Evolutionary conservation across 2,888 invertebrate species (phyloP).

Genomic region (Timandra comae): DNA sequence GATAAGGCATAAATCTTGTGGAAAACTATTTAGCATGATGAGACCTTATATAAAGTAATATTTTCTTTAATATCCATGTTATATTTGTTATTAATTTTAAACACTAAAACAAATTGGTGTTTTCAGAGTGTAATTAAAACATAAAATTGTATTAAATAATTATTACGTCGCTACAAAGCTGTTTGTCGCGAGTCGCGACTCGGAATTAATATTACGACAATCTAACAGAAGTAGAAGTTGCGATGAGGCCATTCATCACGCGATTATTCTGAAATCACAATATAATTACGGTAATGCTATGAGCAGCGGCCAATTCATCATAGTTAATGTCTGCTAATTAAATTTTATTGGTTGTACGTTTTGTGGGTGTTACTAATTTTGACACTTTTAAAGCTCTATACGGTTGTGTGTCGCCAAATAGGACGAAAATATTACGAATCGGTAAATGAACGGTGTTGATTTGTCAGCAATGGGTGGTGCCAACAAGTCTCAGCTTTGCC

Average conservation of each 20-base stretch:
- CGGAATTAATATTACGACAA: slow-evolving; percentile 39
- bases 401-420: slow-evolving; percentile 8
- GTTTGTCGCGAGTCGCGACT: slow-evolving; percentile 31
- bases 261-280: slow-evolving; percentile 63
- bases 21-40: too few species aligned
- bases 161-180: slow-evolving; percentile 31
- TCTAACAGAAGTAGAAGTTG: slow-evolving; percentile 44
- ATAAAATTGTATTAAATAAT: slow-evolving; percentile 29
- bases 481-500: slow-evolving; percentile 20
- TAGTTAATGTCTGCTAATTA: slow-evolving; percentile 56
- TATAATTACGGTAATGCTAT: slow-evolving; percentile 57
- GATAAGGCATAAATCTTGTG: too few species aligned
- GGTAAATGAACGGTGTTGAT: slow-evolving; percentile 20
- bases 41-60: too few species aligned
- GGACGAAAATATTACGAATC: slow-evolving; percentile 11
- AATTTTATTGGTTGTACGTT: slow-evolving; percentile 55
- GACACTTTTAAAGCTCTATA: slow-evolving; percentile 16
- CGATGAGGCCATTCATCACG: slow-evolving; percentile 49
- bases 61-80: too few species aligned
- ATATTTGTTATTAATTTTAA: slow-evolving; percentile 10
- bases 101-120: slow-evolving; percentile 18
- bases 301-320: slow-evolving; percentile 49
- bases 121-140: slow-evolving; percentile 20
- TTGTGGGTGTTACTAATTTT: slow-evolving; percentile 30
- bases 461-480: slow-evolving; percentile 24